Evolutionary conservation across 2,888 invertebrate species (phyloP), one percentile per base, ranked within the genome.

Genomic region (Acleris literana): DNA sequence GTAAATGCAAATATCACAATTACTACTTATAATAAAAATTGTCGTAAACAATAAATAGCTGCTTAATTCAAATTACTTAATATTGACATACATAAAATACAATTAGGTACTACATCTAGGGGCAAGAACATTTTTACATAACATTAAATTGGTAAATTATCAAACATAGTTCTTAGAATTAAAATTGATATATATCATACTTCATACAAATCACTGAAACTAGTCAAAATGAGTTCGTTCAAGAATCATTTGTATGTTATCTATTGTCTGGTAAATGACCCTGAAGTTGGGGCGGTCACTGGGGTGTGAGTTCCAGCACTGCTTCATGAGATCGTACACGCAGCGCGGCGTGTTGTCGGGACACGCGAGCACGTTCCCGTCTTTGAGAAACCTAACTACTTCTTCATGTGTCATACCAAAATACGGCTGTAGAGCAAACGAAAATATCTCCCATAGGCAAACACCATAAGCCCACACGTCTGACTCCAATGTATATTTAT

Each of bases 391-490:
- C 81, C 97, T 96, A 16, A 98, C 97, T 43, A 99, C 99, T 92
- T 99, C 98, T 85, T 98, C 98, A 82, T 99, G 99, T 13, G 98
- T 98, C 96, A 98, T 97, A 5, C 98, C 99, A 85, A 97, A 98
- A 83, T 99, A 99, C 9, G 99, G 99, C 87, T 99, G 99, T 69
- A 98, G 93, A 25, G 98, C 98, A 89, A 97, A 99, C 55, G 98
- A 97, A 87, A 98, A 99, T 81, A 99, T 97, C 91, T 99, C 99
- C 99, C 99, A 99, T 52, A 99, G 93, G 80, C 98, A 97, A 18
- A 99, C 97, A 60, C 98, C 99, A 90, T 97, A 99, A 16, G 99
- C 98, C 99, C 99, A 99, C 1, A 99, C 97, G 90, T 99, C 99
- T 13, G 98, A 98, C 85, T 99, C 98, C 69, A 97, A 94, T 16